Evolutionary conservation across 2,888 invertebrate genomes (phyloP).

Genomic region (Lycophotia porphyrea): DNA sequence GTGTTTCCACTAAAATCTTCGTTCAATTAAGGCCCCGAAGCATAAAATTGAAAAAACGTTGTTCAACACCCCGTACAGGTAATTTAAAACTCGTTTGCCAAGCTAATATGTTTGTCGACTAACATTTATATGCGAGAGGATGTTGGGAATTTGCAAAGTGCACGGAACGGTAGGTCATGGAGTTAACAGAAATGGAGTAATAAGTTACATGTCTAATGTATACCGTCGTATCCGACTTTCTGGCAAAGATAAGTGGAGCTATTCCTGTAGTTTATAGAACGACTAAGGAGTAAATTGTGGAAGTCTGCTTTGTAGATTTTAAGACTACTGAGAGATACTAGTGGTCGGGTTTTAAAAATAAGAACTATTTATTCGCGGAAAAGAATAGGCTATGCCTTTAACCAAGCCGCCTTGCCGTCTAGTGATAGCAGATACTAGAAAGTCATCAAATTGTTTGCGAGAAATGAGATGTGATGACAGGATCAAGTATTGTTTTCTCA

Average conservation of each 20-base stretch:
- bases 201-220: conserved; percentile 20
- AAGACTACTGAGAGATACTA: not conserved
- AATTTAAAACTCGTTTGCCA: conserved; percentile 61
- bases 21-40: conserved; percentile 43
- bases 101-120: conserved; percentile 45
- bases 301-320: not conserved
- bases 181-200: conserved; percentile 30
- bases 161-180: conserved; percentile 21
- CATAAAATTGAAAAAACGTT: conserved; percentile 51
- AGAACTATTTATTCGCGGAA: not conserved
- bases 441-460: not conserved
- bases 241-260: not conserved
- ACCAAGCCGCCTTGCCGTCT: not conserved
- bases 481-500: not conserved
- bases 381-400: not conserved
- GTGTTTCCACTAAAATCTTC: conserved; percentile 15
- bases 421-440: not conserved
- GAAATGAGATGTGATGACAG: not conserved
- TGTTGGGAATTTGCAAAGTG: conserved; percentile 54
- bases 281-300: not conserved
- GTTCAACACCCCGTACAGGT: conserved; percentile 38
- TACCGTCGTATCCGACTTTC: not conserved
- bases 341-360: not conserved
- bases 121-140: conserved; percentile 41
- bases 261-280: conserved; percentile 5